These are phyloP conservation scores for Reticulitermes lucifugus DNA, from an alignment of 2,888 invertebrate genomes.

Conservation along the genomic window DNA sequence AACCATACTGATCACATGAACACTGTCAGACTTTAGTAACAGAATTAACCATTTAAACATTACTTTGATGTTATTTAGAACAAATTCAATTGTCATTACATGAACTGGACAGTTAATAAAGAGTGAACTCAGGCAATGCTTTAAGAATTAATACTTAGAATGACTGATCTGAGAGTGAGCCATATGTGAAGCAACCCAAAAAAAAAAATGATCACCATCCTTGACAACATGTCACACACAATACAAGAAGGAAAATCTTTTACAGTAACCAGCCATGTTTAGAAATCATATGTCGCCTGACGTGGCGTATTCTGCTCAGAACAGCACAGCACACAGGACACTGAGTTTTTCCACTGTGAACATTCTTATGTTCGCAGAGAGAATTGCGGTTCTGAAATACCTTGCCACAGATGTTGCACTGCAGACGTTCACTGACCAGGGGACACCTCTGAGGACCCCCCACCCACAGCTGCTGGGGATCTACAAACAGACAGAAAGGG, in stretches of 20 bases:
- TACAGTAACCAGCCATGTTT: conserved; percentile 33
- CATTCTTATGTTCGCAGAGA: conserved; percentile 48
- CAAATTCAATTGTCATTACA: too few species aligned
- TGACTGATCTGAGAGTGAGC: conserved; percentile 22
- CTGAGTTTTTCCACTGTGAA: conserved; percentile 51
- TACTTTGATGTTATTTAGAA: too few species aligned
- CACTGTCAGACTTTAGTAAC: too few species aligned
- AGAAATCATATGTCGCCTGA: conserved; percentile 41
- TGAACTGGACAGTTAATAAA: neutral
- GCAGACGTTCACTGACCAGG: conserved; percentile 16
- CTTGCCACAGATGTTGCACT: conserved; percentile 47
- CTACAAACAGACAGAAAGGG: conserved; percentile 40
- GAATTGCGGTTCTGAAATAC: conserved; percentile 49
- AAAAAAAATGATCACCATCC: neutral
- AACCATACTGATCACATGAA: too few species aligned
- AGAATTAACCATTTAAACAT: too few species aligned
- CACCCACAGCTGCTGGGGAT: conserved; percentile 38
- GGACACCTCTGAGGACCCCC: conserved; percentile 20
- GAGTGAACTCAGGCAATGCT: neutral
- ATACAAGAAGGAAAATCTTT: too few species aligned
- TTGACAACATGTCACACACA: too few species aligned
- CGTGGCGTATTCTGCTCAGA: conserved; percentile 45
- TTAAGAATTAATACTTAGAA: neutral
- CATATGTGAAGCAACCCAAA: conserved; percentile 24
- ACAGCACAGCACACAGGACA: conserved; percentile 51